These are phyloP conservation scores for Donacobius atricapilla DNA, from an alignment of 2,113 vertebrate genomes.

Conservation along the genomic window DNA sequence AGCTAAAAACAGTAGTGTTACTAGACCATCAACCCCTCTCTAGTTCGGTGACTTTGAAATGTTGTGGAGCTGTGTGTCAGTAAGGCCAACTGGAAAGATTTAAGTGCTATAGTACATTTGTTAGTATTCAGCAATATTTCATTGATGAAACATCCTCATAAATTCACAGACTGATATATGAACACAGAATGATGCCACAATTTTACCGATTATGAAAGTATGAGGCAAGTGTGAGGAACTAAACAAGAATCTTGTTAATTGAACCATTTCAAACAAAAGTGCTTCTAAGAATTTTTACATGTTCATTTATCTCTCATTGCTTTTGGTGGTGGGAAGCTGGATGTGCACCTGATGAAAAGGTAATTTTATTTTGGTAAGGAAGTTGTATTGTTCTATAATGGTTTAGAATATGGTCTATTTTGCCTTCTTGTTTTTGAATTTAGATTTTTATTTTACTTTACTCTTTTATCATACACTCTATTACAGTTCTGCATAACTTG, in stretches of 20 bases:
- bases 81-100: neutral
- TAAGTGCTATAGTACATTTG: neutral
- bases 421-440: neutral
- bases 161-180: neutral
- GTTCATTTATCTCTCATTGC: neutral
- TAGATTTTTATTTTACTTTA: neutral
- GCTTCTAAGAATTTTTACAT: neutral
- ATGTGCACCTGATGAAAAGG: neutral
- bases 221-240: neutral
- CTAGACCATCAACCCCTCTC: neutral
- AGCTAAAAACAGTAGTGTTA: neutral
- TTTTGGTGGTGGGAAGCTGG: neutral
- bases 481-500: neutral
- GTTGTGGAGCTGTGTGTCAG: rapidly evolving
- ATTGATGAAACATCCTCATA: neutral
- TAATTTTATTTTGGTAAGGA: neutral
- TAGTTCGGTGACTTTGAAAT: neutral
- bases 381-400: neutral
- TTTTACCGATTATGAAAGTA: neutral
- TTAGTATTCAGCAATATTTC: neutral
- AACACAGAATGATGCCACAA: neutral
- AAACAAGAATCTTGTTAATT: neutral
- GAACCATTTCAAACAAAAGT: neutral
- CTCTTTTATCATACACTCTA: neutral
- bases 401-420: neutral